Evolutionary conservation across 2,797 vertebrate species (phyloP).

Genomic region (Enteromius unitaeniatus): DNA sequence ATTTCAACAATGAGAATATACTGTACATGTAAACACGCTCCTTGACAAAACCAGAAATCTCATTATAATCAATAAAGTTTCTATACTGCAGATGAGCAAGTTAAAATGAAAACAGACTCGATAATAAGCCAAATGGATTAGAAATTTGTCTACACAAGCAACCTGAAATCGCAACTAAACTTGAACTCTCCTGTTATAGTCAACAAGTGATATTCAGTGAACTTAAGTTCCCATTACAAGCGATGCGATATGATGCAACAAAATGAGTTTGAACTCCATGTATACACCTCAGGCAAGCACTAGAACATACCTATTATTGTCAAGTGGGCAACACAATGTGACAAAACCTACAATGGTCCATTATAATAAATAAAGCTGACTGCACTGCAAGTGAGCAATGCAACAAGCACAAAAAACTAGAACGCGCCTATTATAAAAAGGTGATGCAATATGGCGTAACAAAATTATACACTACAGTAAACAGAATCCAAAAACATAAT

Average conservation of each 20-base stretch:
- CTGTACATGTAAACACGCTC: neutral
- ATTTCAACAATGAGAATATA: no score
- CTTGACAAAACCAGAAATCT: neutral
- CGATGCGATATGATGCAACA: neutral
- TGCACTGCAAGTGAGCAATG: neutral
- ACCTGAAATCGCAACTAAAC: neutral
- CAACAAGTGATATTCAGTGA: neutral
- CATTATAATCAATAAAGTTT: neutral
- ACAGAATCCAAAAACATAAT: neutral
- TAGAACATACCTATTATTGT: constrained; percentile 7
- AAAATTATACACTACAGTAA: constrained; percentile 6
- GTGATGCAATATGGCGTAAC: neutral
- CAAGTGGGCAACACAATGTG: constrained; percentile 14
- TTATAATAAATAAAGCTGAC: constrained; percentile 16
- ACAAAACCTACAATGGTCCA: neutral
- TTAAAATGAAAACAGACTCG: neutral
- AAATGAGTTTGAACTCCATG: constrained; percentile 18
- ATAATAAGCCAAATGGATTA: neutral
- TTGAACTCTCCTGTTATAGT: neutral
- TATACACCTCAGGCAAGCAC: neutral
- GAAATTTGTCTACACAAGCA: neutral
- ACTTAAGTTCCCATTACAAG: constrained; percentile 3
- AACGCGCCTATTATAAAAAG: neutral
- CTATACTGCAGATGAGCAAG: neutral
- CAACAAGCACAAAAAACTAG: neutral